Conservation (phyloP, 2,888 invertebrate genomes). For the Stenolophus ochropezus region DNA sequence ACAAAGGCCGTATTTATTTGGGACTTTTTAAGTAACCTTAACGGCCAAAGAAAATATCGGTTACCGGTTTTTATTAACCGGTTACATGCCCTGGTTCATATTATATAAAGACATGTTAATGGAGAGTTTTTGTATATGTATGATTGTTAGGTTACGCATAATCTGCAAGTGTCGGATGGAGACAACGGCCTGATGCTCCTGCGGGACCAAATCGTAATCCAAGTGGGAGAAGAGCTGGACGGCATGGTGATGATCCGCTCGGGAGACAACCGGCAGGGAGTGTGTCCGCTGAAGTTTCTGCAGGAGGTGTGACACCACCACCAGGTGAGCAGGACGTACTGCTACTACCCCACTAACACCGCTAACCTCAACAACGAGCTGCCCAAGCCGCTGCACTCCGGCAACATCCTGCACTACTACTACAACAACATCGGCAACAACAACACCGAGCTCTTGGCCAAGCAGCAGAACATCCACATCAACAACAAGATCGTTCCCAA, state of each 20-base stretch:
- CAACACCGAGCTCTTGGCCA: constrained; percentile 65
- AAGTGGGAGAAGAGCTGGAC: constrained; percentile 92
- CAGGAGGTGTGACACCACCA: constrained; percentile 92
- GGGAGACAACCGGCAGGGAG: constrained; percentile 93
- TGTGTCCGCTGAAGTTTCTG: constrained; percentile 95
- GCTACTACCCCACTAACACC: constrained; percentile 68
- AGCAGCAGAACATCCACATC: constrained; percentile 61
- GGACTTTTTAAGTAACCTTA: no score
- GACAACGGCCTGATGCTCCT: constrained; percentile 88
- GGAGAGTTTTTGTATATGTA: neutral
- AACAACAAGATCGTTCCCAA: constrained; percentile 65
- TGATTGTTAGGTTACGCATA: constrained; percentile 77
- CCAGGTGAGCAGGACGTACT: constrained; percentile 67
- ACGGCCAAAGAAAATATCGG: no score
- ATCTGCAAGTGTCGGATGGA: constrained; percentile 90
- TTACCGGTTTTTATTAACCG: no score
- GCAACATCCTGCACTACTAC: constrained; percentile 71
- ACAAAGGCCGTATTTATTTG: no score
- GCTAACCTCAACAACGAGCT: constrained; percentile 62
- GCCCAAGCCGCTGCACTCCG: constrained; percentile 65
- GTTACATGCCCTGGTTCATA: no score
- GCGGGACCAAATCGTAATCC: constrained; percentile 95
- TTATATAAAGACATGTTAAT: no score
- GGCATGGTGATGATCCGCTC: constrained; percentile 96
- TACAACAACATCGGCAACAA: constrained; percentile 71